Base-by-base conservation (phyloP, 2,797 vertebrate species). In the Galago senegalensis region DNA sequence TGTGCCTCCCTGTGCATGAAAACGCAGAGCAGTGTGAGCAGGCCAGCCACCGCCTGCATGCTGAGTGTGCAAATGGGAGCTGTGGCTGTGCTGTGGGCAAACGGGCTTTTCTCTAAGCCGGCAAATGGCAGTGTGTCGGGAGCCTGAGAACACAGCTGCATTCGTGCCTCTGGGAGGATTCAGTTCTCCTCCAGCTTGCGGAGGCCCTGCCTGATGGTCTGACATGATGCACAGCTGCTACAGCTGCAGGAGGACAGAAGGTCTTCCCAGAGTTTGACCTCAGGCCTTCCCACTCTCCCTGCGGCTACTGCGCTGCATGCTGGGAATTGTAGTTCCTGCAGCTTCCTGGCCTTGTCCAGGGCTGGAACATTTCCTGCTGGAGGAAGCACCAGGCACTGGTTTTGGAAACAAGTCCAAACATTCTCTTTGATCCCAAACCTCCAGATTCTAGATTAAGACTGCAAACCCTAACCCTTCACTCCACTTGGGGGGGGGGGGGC, bases 261-360 rank as follows among this genome's bases (percentile, higher is more conserved):
- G 75, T 75, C 85, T 96, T 87, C 89, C 85, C 83, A 82, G 94
- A 60, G 60, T 43, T 40, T 77, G 81, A 88, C 83, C 89, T 34
- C 67, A 40, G 56, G 83, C 80, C 63, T 89, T 56, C 79, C 86
- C 53, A 43, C 11, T 11, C 16, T 60, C 70, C 79, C 37, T 12
- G 27, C 1, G 17, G 53, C 76, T 61, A 8, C 81, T 3, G 7
- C 53, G 34, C 21, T 92, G 93, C 82, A 88, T 53, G 37, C 95
- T 93, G 94, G 96, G 96, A 97, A 29, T 4, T 95, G 89, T 96
- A 96, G 97, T 97, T 93, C 85, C 84, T 23, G 1, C 17, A 60
- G 63, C 87, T 46, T 82, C 83, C 84, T 0, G 4, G 61, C 81
- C 87, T 82, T 14, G 58, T 86, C 21, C 14, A 49, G 77, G n/a